Evolutionary conservation across 2,113 vertebrate genomes (phyloP), one percentile per base, ranked within the genome.

Genomic region (Antechinus stuartii): DNA sequence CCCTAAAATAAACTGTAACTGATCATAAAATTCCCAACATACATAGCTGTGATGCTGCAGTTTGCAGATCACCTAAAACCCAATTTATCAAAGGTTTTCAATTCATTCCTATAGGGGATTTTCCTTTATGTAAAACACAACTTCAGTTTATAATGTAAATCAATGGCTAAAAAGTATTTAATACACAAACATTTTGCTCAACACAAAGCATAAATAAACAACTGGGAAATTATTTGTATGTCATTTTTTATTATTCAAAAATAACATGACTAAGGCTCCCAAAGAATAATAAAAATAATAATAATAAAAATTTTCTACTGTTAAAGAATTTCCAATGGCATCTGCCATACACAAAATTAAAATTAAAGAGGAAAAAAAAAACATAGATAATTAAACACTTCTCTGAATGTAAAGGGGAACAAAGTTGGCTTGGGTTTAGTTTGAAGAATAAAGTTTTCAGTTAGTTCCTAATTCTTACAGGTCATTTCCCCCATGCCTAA

Each of bases 391-490:
- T 90, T 76, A 92, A 91, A 96, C 94, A 84, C 94, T 61, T 97
- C 96, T 95, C 76, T 94, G 89, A 95, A 92, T 97, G 0, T 50
- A 76, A 90, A 93, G 24, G 54, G 42, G 16, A 10, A 84, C 49
- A 42, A 26, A 76, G 35, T 35, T 96, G 95, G n/a, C 56, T 93
- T 91, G 89, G 89, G 90, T 61, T 98, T 98, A 53, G 50, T 92
- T 91, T 91, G 50, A 96, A 94, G 97, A 95, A 91, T 91, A 89
- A 84, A 46, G 9, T 95, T 95, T 91, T 91, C 52, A 68, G 50
- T 97, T 94, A 97, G 95, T 97, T 97, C 96, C 97, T 97, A 90
- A 93, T 97, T 97, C 92, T 95, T 90, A 3, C 89, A 57, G 94
- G 89, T 92, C 94, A 52, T 49, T 53, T 93, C 96, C 47, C 57